Conservation (phyloP, 2,888 invertebrate genomes). For the Calliphora vomitoria region DNA sequence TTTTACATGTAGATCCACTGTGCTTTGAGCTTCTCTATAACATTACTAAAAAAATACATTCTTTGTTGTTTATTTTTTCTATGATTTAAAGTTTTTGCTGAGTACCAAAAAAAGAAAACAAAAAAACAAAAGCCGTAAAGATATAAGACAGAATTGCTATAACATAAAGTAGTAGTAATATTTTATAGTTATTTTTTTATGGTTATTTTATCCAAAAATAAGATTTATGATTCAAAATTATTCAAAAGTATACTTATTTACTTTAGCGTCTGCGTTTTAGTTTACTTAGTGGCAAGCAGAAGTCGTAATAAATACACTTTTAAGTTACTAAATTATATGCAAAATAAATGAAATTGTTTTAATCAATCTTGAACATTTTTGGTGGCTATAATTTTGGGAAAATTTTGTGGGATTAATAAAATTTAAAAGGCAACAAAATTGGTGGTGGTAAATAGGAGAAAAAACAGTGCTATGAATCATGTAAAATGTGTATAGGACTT, state of each 20-base stretch:
- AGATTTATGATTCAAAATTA: slow-evolving; percentile 9
- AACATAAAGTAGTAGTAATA: slow-evolving; percentile 26
- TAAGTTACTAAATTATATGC: slow-evolving; percentile 23
- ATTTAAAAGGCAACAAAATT: not conserved
- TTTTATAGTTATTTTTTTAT: slow-evolving; percentile 60
- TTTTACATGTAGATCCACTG: too few species aligned
- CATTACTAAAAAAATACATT: too few species aligned
- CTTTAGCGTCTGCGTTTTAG: not conserved
- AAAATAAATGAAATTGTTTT: not conserved
- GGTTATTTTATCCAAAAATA: slow-evolving; percentile 46
- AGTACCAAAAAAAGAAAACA: not conserved
- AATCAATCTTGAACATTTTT: slow-evolving; percentile 20
- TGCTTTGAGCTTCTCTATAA: too few species aligned
- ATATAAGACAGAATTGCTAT: not conserved
- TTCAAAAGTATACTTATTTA: slow-evolving; percentile 11
- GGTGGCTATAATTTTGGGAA: not conserved
- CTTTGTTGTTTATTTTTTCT: too few species aligned
- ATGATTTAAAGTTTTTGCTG: too few species aligned
- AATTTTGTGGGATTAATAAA: not conserved
- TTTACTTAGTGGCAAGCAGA: not conserved
- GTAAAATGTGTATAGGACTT: not conserved
- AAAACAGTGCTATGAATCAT: not conserved
- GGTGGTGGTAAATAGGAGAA: not conserved
- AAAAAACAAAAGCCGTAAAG: not conserved
- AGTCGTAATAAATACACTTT: slow-evolving; percentile 37